A percentile compares a stretch with the other conserved stretches of the same genome.
Conservation (phyloP, 2,797 vertebrate species). For the Cuniculus paca region DNA sequence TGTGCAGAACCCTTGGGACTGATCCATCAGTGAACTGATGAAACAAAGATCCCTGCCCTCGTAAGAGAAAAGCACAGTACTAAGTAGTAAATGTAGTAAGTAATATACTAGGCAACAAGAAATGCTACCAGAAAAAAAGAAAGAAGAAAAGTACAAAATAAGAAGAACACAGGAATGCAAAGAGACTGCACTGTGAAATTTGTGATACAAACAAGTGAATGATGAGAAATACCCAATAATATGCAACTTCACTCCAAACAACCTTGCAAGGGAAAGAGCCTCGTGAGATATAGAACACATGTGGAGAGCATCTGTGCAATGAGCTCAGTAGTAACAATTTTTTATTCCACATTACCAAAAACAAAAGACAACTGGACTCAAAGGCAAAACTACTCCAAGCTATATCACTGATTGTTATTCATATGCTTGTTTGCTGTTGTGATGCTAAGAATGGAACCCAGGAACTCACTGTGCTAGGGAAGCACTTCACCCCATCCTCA, state of each 20-base stretch:
- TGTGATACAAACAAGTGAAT: background rate
- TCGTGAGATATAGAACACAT: background rate
- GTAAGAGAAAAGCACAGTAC: background rate
- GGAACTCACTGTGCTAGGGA: background rate
- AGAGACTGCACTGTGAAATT: background rate
- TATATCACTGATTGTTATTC: accelerated
- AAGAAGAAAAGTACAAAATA: background rate
- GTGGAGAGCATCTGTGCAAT: background rate
- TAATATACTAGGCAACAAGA: background rate
- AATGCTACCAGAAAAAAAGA: background rate
- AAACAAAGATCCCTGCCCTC: background rate
- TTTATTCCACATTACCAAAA: background rate
- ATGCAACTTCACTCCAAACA: background rate
- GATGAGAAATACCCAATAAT: background rate
- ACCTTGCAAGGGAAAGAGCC: background rate
- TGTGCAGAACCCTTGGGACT: background rate
- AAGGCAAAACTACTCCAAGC: background rate
- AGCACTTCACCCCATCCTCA: background rate
- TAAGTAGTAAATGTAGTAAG: background rate
- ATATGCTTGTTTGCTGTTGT: background rate
- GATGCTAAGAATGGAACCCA: background rate
- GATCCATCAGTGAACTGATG: background rate
- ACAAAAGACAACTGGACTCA: background rate
- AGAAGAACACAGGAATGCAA: background rate
- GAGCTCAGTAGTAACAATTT: background rate